Percentiles rank a stretch among this genome's conserved stretches.
Evolutionary conservation across 2,797 vertebrate species (phyloP).

Genomic region (Danio aesculapii): DNA sequence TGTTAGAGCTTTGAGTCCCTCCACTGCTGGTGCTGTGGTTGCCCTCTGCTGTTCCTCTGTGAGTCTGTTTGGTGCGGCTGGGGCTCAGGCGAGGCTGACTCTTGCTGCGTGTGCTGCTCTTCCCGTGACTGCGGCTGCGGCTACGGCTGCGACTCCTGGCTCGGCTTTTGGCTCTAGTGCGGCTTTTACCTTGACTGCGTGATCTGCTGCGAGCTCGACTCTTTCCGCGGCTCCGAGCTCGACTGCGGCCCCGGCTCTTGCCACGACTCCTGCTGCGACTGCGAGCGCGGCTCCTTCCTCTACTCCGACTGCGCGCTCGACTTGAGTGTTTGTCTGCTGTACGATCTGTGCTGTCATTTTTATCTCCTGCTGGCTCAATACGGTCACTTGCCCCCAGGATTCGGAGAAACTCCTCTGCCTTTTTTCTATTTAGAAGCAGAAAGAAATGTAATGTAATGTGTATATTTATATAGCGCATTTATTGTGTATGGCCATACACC

Average conservation of each 20-base stretch:
- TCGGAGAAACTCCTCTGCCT: conserved; percentile 74
- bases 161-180: conserved; percentile 38
- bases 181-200: conserved; percentile 49
- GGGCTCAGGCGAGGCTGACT: conserved; percentile 48
- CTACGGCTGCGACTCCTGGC: conserved; percentile 57
- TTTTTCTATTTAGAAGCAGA: conserved; percentile 63
- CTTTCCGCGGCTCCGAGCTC: conserved; percentile 80
- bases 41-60: conserved; percentile 36
- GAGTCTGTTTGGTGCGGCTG: conserved; percentile 60
- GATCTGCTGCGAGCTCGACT: conserved; percentile 53
- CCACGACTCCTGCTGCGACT: conserved; percentile 78
- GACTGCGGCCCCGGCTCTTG: conserved; percentile 78
- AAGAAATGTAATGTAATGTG: neutral
- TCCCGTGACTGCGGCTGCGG: conserved; percentile 55
- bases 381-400: conserved; percentile 51
- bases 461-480: too few relatives aligned
- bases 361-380: conserved; percentile 76
- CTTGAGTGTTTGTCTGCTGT: conserved; percentile 77
- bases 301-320: conserved; percentile 66
- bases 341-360: conserved; percentile 67
- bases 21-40: conserved; percentile 49
- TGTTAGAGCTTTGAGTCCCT: neutral
- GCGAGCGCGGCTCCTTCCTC: conserved; percentile 77
- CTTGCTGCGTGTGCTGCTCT: conserved; percentile 47
- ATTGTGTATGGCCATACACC: too few relatives aligned